A percentile compares a stretch with the other conserved stretches of the same genome.
Conservation (phyloP, 2,797 vertebrate genomes). For the Huso huso region DNA sequence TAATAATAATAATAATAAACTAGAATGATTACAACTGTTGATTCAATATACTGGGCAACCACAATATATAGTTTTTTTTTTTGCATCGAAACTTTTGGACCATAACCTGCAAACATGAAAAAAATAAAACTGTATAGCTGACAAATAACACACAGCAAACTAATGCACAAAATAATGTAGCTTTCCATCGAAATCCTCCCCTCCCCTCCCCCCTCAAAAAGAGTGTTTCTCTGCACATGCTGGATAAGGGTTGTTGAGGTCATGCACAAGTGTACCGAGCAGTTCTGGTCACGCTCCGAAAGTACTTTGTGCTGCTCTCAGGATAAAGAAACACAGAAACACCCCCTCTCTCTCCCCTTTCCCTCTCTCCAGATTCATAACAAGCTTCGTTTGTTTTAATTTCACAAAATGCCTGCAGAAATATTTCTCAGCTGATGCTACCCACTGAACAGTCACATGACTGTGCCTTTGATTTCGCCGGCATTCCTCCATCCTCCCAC, state of each 20-base stretch:
- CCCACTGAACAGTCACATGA: constrained; percentile 37
- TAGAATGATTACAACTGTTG: too few species aligned
- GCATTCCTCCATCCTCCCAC: constrained; percentile 22
- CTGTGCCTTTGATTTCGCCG: constrained; percentile 16
- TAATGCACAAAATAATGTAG: too few species aligned
- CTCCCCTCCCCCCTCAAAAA: too few species aligned
- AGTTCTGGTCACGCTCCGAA: constrained; percentile 76
- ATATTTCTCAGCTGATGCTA: constrained; percentile 31
- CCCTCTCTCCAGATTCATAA: background rate
- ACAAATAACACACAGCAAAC: too few species aligned
- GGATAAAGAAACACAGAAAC: constrained; percentile 30
- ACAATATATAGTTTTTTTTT: too few species aligned
- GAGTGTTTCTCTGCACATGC: constrained; percentile 45
- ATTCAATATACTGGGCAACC: too few species aligned
- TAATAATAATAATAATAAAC: too few species aligned
- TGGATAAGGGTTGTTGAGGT: constrained; percentile 75
- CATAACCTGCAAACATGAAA: too few species aligned
- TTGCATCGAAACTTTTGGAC: too few species aligned
- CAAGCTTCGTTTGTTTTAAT: constrained; percentile 16
- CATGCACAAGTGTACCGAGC: constrained; percentile 94
- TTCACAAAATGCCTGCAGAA: constrained; percentile 33
- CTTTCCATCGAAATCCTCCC: too few species aligned
- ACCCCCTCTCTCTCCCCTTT: constrained; percentile 16
- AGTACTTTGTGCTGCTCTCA: constrained; percentile 92
- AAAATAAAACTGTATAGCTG: too few species aligned